Evolutionary conservation across 2,888 invertebrate species (phyloP), one percentile per base, ranked within the genome.

Genomic region (Agrochola circellaris): DNA sequence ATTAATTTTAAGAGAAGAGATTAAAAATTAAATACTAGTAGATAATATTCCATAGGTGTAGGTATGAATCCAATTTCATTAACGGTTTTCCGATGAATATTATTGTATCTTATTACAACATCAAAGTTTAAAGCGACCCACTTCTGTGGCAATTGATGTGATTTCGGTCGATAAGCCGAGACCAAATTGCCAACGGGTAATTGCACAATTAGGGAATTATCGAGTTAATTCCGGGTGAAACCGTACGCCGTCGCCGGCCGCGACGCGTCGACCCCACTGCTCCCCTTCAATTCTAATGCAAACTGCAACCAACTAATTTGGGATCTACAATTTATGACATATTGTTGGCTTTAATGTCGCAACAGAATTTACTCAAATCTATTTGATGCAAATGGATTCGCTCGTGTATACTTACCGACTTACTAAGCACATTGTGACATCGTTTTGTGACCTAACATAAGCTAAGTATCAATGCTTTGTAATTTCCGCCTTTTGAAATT

Each of bases 201-300:
- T 96, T 95, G 95, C 92, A 93, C 95, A 95, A 95, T 96, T 96
- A 96, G 93, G 92, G 93, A 92, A 96, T 96, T 95, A 96, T 94
- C 95, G 93, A 94, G 94, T 95, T 95, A 95, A 95, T 95, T 95
- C 94, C 92, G 94, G 93, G 91, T 94, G 96, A 95, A 95, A 95
- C 93, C 88, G 92, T 92, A 95, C 92, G 91, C 94, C 88, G 88
- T 76, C 81, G 79, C 65, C 79, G 79, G 77, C 60, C 77, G 71
- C 74, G 83, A 74, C 88, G 87, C 84, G 79, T 81, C 86, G 83
- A 88, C 88, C 89, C 89, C 85, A 64, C 66, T 54, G 73, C 89
- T 82, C 88, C 89, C 79, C 81, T 82, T 84, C 92, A 89, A 93
- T 94, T 95, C 93, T 95, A 93, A 95, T 95, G 94, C 93, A 93